These are phyloP conservation scores for Drosophila melanica DNA, from an alignment of 1,140 invertebrate genomes.

Conservation along the genomic window DNA sequence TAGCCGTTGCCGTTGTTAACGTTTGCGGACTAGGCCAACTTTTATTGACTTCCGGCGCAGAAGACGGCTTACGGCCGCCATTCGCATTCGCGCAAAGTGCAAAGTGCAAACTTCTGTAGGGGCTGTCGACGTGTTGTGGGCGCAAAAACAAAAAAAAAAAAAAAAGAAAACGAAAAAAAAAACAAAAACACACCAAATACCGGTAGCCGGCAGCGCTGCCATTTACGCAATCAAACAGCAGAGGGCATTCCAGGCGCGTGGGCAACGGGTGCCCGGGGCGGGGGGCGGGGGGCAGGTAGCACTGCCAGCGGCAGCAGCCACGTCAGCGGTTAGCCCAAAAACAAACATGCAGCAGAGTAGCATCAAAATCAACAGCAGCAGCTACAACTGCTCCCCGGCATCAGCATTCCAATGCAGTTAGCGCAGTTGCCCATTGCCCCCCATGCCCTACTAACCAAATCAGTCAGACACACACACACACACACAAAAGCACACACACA, in stretches of 20 bases:
- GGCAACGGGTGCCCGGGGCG: slow-evolving; percentile 1
- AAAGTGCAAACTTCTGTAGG: slow-evolving; percentile 64
- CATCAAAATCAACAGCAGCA: slow-evolving; percentile 63
- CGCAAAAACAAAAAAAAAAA: not conserved
- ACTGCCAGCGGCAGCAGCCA: slow-evolving; percentile 6
- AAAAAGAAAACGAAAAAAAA: slow-evolving; percentile 1
- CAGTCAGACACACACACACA: slow-evolving; percentile 13
- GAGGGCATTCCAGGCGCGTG: not conserved
- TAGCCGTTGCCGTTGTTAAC: not conserved
- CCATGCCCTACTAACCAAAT: slow-evolving; percentile 18
- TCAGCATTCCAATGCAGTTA: slow-evolving; percentile 7
- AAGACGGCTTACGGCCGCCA: slow-evolving; percentile 25
- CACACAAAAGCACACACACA: not conserved
- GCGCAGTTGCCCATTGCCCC: not conserved
- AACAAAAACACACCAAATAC: slow-evolving; percentile 3
- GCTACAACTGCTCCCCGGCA: not conserved
- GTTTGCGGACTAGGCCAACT: slow-evolving; percentile 66
- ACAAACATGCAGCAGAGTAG: slow-evolving; percentile 50
- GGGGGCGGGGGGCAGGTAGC: not conserved
- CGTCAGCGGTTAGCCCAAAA: slow-evolving; percentile 51
- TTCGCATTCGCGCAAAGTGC: slow-evolving; percentile 42
- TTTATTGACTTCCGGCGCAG: slow-evolving; percentile 74
- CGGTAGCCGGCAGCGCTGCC: slow-evolving; percentile 15
- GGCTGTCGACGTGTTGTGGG: not conserved
- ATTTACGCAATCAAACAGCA: slow-evolving; percentile 60